These are phyloP conservation scores for Oreochromis grahami DNA, from an alignment of 2,797 vertebrate species.

Conservation along the genomic window DNA sequence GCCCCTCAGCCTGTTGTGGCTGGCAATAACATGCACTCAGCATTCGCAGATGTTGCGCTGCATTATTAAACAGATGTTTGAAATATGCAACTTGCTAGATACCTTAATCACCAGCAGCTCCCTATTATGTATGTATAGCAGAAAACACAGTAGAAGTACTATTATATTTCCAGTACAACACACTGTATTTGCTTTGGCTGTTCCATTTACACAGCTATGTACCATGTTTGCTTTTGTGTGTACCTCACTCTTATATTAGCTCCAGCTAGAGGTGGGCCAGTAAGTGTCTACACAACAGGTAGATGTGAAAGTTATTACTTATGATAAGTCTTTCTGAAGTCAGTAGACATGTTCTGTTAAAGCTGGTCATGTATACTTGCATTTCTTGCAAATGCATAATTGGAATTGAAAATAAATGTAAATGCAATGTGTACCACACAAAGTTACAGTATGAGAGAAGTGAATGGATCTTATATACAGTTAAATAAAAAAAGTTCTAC, in stretches of 20 bases:
- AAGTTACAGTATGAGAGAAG: background rate
- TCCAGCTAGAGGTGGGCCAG: background rate
- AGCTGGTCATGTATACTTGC: background rate
- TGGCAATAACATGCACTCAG: background rate
- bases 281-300: background rate
- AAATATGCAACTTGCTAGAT: background rate
- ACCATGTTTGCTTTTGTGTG: background rate
- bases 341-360: background rate
- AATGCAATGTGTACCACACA: background rate
- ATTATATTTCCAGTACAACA: background rate
- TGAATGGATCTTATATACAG: accelerated
- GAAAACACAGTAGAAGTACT: background rate
- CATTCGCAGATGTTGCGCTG: background rate
- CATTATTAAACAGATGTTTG: background rate
- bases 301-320: background rate
- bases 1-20: background rate
- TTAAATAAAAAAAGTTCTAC: background rate
- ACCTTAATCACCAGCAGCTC: background rate
- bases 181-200: background rate
- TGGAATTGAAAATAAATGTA: background rate
- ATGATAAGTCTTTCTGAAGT: background rate
- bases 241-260: background rate
- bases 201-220: background rate
- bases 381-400: background rate
- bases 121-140: background rate